These are phyloP conservation scores for Hucho hucho DNA, from an alignment of 2,113 vertebrate genomes.

Conservation along the genomic window DNA sequence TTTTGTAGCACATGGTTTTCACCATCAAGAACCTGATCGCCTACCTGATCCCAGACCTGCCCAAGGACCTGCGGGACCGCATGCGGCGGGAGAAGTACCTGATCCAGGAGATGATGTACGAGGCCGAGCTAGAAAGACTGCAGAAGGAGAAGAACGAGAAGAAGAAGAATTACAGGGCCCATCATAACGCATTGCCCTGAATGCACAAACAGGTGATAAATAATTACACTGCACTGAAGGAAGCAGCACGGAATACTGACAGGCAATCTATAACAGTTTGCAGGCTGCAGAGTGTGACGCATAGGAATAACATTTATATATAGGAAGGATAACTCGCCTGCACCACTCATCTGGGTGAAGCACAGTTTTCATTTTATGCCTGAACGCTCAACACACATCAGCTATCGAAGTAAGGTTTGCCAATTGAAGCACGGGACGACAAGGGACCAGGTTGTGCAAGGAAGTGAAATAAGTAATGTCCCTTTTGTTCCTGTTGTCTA, in stretches of 20 bases:
- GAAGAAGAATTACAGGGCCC: slow-evolving; percentile 81
- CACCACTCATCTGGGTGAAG: no score
- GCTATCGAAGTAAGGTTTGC: no score
- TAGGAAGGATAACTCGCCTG: no score
- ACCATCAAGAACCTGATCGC: slow-evolving; percentile 96
- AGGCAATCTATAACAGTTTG: no score
- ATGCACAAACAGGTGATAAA: slow-evolving; percentile 24
- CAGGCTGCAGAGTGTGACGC: slow-evolving; percentile 15
- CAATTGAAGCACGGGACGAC: no score
- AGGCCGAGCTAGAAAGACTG: slow-evolving; percentile 89
- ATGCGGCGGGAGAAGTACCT: slow-evolving; percentile 97
- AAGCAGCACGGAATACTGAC: no score
- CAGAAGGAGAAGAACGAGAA: slow-evolving; percentile 89
- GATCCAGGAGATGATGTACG: slow-evolving; percentile 99
- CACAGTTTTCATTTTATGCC: no score
- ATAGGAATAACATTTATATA: background rate
- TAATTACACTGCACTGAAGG: background rate
- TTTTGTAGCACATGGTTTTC: slow-evolving; percentile 90
- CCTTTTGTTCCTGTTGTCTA: no score
- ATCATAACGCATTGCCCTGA: slow-evolving; percentile 92
- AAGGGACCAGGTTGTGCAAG: no score
- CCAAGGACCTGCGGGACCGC: slow-evolving; percentile 91
- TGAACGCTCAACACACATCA: no score
- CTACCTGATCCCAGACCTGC: slow-evolving; percentile 96
- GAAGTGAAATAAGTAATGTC: no score